phyloP scores from a whole-genome alignment of 2,113 vertebrate genomes.

The Planiliza haematocheilus region DNA sequence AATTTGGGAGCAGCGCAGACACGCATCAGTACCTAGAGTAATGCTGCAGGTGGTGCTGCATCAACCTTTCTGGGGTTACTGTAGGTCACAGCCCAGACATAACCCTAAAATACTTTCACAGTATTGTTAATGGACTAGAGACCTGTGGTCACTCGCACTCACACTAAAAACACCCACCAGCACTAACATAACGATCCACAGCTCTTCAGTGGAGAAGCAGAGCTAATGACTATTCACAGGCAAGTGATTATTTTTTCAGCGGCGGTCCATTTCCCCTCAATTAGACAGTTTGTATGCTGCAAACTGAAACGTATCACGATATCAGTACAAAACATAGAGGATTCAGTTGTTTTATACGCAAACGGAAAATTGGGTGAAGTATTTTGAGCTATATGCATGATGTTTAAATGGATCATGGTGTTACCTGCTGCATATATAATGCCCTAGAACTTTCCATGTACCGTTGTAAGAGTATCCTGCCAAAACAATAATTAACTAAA shows the following conservation, averaged over 20 bases:
- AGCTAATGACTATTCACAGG: constrained; percentile 24
- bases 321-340: no score
- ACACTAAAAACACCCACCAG: constrained; percentile 8
- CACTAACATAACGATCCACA: background rate
- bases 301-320: no score
- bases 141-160: constrained; percentile 43
- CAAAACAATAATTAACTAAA: no score
- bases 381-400: background rate
- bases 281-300: no score
- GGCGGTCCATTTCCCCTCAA: background rate
- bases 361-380: background rate
- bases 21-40: constrained; percentile 9
- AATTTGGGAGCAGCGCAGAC: constrained; percentile 55
- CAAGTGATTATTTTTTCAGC: constrained; percentile 3
- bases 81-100: constrained; percentile 81
- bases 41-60: constrained; percentile 43
- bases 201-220: constrained; percentile 1
- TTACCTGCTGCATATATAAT: background rate
- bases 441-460: no score
- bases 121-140: constrained; percentile 43
- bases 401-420: no score
- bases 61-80: constrained; percentile 78
- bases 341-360: no score
- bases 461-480: no score
- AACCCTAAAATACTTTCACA: constrained; percentile 73